phyloP scores from a whole-genome alignment of 2,797 vertebrate species.

The Moxostoma hubbsi region DNA sequence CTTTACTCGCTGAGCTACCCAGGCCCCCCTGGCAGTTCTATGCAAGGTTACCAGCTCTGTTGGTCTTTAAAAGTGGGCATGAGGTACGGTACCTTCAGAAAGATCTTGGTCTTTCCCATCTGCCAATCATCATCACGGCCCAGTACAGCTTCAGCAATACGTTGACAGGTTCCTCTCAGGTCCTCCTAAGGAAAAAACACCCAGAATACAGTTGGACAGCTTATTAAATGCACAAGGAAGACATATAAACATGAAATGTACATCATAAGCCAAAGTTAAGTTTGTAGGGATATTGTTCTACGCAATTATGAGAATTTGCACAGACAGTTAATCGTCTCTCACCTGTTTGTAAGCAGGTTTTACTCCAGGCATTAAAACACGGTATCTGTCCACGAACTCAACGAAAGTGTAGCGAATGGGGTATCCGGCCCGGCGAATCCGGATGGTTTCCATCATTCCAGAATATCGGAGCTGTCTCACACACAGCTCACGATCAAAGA shows the following conservation, averaged over 20 bases:
- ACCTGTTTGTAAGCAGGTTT: conserved; percentile 99
- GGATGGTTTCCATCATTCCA: conserved; percentile 99
- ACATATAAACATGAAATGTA: too few relatives aligned
- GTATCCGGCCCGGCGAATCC: conserved; percentile 93
- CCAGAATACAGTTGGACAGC: neutral
- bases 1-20: too few relatives aligned
- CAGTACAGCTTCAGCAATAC: conserved; percentile 89
- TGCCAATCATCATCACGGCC: conserved; percentile 96
- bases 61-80: neutral
- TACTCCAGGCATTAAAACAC: conserved; percentile 96
- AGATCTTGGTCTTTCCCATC: conserved; percentile 98
- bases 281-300: too few relatives aligned
- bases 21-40: too few relatives aligned
- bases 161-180: conserved; percentile 92
- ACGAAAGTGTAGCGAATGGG: conserved; percentile 98
- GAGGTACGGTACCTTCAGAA: conserved; percentile 83
- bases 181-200: conserved; percentile 79
- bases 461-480: conserved; percentile 97
- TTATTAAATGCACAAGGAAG: too few relatives aligned
- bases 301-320: too few relatives aligned
- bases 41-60: too few relatives aligned
- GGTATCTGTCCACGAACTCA: conserved; percentile 96
- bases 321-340: neutral
- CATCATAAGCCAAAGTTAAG: too few relatives aligned
- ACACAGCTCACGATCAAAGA: conserved; percentile 95